Base-by-base conservation (phyloP, 37 sponge, comb jelly and placozoan species). In the Haliclona indistincta region DNA sequence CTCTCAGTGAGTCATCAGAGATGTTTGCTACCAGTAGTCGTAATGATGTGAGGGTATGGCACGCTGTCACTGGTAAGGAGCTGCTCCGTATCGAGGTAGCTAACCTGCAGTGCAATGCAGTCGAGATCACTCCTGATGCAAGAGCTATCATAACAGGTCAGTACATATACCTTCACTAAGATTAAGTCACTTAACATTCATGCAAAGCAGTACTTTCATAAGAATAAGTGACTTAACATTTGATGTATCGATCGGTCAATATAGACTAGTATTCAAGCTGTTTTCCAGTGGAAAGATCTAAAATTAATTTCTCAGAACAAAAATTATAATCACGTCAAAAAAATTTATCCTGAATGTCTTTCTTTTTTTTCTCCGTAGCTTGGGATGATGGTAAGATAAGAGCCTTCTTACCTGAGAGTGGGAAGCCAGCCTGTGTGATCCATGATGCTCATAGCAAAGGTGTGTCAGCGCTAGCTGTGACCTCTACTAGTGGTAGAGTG, bases 321-420 rank as follows among this genome's bases (percentile, higher is more conserved):
- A n/a, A n/a, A n/a, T n/a, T n/a, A n/a, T n/a, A n/a, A n/a, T n/a
- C n/a, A n/a, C n/a, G n/a, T n/a, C n/a, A n/a, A n/a, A n/a, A 33
- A 3, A 42, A 42, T 42, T 30, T 51, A 13, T 23, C 5, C 6
- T 61, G 20, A 38, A 3, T 35, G 3, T 49, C 2, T 28, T 66
- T 51, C 6, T 33, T 2, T 26, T 8, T 36, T 51, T 36, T 75
- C 25, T 38, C 20, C 55, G 15, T 73, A 96, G 97, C 81, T 28
- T 98, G 99, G 99, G 88, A 95, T 67, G 99, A 98, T 77, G 99
- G 99, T 2, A 98, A 98, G 78, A 95, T 98, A 29, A 45, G 99
- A 39, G 86, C 87, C 0, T 98, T 79, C 71, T 81, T 74, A 40
- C 99, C 99, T 2, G 88, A 98, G 81, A 81, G 75, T 65, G 99